Evolutionary conservation across 2,113 vertebrate genomes (phyloP).

Genomic region (Lophura nycthemera): DNA sequence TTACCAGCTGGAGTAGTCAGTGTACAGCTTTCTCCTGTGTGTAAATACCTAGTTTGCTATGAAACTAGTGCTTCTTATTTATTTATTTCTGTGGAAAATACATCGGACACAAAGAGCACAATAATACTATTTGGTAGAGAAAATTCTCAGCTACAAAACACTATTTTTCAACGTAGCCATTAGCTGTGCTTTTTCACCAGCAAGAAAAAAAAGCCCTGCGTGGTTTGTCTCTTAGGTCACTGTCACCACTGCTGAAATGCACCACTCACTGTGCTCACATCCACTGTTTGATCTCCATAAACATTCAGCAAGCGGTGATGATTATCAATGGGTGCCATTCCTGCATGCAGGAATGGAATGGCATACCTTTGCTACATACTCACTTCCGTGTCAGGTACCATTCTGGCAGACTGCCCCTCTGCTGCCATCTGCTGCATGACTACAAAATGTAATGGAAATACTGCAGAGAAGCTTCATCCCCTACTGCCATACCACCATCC

Average conservation of each 20-base stretch:
- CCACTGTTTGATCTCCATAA: not conserved
- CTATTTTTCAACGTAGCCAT: too few relatives aligned
- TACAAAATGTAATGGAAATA: not conserved
- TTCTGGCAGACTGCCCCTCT: not conserved
- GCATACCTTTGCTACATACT: not conserved
- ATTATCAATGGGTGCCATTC: not conserved
- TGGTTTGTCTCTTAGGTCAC: not conserved
- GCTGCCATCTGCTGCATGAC: not conserved
- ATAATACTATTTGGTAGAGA: not conserved
- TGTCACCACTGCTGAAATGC: not conserved
- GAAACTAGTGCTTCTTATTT: not conserved
- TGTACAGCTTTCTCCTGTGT: not conserved
- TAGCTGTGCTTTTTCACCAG: too few relatives aligned
- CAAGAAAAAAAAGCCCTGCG: too few relatives aligned
- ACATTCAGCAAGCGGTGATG: not conserved
- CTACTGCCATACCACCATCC: too few relatives aligned
- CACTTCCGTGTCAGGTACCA: not conserved
- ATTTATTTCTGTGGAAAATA: not conserved
- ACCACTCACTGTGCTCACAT: not conserved
- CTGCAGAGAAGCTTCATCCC: not conserved
- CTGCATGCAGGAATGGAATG: not conserved
- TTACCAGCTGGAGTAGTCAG: not conserved
- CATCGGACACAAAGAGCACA: not conserved
- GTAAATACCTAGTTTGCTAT: not conserved
- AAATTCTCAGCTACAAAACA: not conserved